Percentiles rank a stretch among this genome's conserved stretches.
phyloP scores from a whole-genome alignment of 2,113 vertebrate species.

The Hydropotes inermis region DNA sequence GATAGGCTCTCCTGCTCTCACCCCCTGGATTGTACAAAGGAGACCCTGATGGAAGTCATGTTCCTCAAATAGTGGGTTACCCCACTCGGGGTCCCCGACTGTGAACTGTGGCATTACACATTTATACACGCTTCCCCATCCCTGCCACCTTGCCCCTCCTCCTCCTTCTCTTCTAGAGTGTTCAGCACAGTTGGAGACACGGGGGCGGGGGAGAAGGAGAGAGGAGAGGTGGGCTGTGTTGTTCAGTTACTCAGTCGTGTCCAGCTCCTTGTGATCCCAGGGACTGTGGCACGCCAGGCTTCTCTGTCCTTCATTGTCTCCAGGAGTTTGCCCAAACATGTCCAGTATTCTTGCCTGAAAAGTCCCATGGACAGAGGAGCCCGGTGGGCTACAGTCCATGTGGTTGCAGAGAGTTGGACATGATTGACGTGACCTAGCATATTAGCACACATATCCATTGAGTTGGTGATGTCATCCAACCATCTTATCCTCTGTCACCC shows the following conservation, averaged over 20 bases:
- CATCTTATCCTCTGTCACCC: background rate
- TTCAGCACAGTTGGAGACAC: background rate
- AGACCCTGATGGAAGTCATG: background rate
- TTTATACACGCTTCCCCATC: fast-evolving
- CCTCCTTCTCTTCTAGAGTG: background rate
- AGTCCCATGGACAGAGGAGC: background rate
- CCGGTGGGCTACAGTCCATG: background rate
- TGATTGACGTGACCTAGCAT: background rate
- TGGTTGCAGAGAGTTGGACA: background rate
- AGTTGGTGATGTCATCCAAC: background rate
- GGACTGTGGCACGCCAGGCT: background rate
- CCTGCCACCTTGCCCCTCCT: background rate
- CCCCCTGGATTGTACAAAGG: background rate
- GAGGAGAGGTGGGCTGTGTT: background rate
- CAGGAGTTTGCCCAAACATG: background rate
- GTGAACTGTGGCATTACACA: fast-evolving
- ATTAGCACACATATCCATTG: background rate
- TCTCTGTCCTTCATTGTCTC: background rate
- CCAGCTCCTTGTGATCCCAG: background rate
- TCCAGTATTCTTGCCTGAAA: background rate
- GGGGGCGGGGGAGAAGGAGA: background rate
- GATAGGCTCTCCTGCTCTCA: background rate
- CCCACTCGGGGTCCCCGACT: fast-evolving
- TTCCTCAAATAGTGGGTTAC: background rate
- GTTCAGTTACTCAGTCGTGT: background rate